Evolutionary conservation across 2,113 vertebrate species (phyloP), one percentile per base, ranked within the genome.

Genomic region (Epinephelus cyanopodus): DNA sequence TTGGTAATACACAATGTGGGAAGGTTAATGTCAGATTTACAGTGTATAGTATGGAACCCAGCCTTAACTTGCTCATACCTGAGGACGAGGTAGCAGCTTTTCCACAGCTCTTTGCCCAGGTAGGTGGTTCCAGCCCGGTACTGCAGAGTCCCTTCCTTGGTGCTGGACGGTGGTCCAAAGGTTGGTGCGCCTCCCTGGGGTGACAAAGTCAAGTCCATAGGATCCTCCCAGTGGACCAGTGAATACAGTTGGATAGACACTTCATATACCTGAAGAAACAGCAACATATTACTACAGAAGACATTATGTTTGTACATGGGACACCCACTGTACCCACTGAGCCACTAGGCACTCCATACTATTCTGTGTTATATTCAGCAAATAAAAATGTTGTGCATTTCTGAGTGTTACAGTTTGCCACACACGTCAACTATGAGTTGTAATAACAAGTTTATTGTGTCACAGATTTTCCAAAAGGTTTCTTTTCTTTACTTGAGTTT

Each of bases 211-310:
- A 96, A 94, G 0, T 99, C 98, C 94, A 95, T 86, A 27, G 98
- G 98, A 93, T 99, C 98, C 21, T 99, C 98, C 98, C 98, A 99
- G 93, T 99, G 98, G 48, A 99, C 92, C 0, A 99, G 94, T 63
- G 98, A 97, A 0, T 99, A 99, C 84, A 98, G 96, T 5, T 92
- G 91, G 65, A 99, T 97, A 0, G 92, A 93, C 50, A 99, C 97
- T 0, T 95, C 88, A 0, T 96, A 94, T 0, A 96, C 96, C 98
- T 99, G 88, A 4, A 84, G 33, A 84, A 64, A 61, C 39, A 64
- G 9, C 2, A 2, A 68, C 67, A 4, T 5, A 45, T 68, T 29
- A 29, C 29, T 29, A 29, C 29, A 29, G 29, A 29, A 29, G 29
- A 29, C 29, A 29, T 29, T 29, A 29, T 5, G 4, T 29, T 29